Evolutionary conservation across 2,797 vertebrate genomes (phyloP), one percentile per base, ranked within the genome.

Genomic region (Falco berigora): DNA sequence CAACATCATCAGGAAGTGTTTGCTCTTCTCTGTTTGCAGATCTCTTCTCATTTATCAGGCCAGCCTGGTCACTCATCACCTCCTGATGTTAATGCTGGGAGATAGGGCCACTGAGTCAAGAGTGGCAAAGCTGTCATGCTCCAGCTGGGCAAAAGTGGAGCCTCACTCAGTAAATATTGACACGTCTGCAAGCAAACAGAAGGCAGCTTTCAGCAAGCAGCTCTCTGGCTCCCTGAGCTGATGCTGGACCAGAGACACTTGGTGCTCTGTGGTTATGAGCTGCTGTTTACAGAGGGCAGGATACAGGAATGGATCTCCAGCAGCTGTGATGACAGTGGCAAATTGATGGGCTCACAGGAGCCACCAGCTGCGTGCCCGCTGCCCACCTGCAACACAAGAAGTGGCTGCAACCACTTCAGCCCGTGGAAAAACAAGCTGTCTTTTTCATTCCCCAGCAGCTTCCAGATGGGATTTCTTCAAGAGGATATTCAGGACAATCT

Each of bases 91-190:
- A 97, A 94, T 94, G 95, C 90, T 96, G 80, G 67, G 77, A 93
- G 92, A 88, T n/a, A 82, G 89, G 79, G 86, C 78, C 93, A 94
- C 74, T 85, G 94, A 96, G 89, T 96, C 95, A 92, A 88, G 75
- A 97, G 95, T 86, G 81, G 90, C 94, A 93, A 96, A 93, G 86
- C 94, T 88, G 93, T 97, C 88, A 97, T 52, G 73, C 88, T 96
- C 84, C 96, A 97, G 91, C 93, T 97, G 79, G 93, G 87, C 82
- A 97, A 84, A 95, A 95, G 95, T 94, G 89, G 95, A 91, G 94
- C 86, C 92, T 95, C 93, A 90, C 92, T 96, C 85, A 80, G 97
- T 92, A 97, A 97, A 97, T 97, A 97, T 95, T 97, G 96, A 97
- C 97, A 96, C 0, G 12, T 56, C 93, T 88, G 44, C 91, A 96